phyloP scores from a whole-genome alignment of 2,888 invertebrate genomes.

The Polymixis lichenea region DNA sequence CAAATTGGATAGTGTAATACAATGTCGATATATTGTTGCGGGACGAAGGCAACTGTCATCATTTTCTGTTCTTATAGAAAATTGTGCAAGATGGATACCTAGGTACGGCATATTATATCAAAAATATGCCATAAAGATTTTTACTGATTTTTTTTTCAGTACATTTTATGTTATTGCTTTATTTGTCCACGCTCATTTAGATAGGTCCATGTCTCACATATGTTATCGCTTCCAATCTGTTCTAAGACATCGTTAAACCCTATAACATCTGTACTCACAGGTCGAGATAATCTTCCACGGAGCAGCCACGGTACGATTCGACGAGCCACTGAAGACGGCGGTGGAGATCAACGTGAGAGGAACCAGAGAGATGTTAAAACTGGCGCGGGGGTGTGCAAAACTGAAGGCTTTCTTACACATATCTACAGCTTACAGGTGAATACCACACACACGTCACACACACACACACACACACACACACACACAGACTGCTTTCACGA shows the following conservation, averaged over 20 bases:
- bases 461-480: no score
- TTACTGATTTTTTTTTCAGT: no score
- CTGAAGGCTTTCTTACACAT: conserved; percentile 94
- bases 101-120: no score
- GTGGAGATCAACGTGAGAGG: conserved; percentile 87
- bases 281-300: conserved; percentile 88
- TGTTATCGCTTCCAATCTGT: neutral
- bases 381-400: conserved; percentile 80
- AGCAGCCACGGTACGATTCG: conserved; percentile 89
- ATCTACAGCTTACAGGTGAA: conserved; percentile 95
- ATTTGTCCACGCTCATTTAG: no score
- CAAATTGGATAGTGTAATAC: no score
- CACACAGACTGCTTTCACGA: conserved; percentile 49
- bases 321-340: conserved; percentile 86
- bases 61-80: no score
- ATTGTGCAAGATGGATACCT: no score
- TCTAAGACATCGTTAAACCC: neutral
- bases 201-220: no score
- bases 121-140: no score
- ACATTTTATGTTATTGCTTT: no score
- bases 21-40: no score
- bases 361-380: conserved; percentile 82
- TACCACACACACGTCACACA: neutral
- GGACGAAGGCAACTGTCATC: no score
- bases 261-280: conserved; percentile 69